Evolutionary conservation across 2,113 vertebrate species (phyloP).

Genomic region (Genyomyrus donnyi): DNA sequence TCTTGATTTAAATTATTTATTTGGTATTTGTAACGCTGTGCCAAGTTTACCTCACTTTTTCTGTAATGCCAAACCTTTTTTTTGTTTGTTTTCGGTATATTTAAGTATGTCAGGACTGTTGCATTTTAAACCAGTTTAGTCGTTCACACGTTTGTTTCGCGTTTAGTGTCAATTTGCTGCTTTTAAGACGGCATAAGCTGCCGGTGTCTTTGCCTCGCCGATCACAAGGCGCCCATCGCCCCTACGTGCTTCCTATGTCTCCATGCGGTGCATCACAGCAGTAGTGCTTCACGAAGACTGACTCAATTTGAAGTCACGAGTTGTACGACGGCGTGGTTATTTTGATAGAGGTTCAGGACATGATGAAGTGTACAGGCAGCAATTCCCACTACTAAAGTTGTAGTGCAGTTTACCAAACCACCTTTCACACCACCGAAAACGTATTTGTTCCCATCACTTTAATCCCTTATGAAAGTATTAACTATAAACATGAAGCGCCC

Average conservation of each 20-base stretch:
- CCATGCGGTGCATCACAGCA: not conserved
- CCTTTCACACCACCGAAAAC: not conserved
- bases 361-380: not conserved
- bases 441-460: not conserved
- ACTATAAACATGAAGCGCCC: not conserved
- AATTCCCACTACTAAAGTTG: not conserved
- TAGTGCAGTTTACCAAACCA: not conserved
- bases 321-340: not conserved
- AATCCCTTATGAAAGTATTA: not conserved
- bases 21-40: constrained; percentile 37
- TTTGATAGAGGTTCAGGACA: not conserved
- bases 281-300: not conserved
- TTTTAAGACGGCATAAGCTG: not conserved
- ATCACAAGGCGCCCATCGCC: not conserved
- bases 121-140: not conserved
- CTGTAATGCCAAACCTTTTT: constrained; percentile 25
- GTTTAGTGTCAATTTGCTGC: not conserved
- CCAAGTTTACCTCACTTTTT: constrained; percentile 43
- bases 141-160: not conserved
- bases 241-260: not conserved
- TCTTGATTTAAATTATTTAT: constrained; percentile 24
- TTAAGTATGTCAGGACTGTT: not conserved
- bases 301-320: not conserved
- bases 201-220: not conserved
- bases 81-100: not conserved